Conservation (phyloP, 92 coral and sea anemone genomes). For the Zoanthus solanderi region DNA sequence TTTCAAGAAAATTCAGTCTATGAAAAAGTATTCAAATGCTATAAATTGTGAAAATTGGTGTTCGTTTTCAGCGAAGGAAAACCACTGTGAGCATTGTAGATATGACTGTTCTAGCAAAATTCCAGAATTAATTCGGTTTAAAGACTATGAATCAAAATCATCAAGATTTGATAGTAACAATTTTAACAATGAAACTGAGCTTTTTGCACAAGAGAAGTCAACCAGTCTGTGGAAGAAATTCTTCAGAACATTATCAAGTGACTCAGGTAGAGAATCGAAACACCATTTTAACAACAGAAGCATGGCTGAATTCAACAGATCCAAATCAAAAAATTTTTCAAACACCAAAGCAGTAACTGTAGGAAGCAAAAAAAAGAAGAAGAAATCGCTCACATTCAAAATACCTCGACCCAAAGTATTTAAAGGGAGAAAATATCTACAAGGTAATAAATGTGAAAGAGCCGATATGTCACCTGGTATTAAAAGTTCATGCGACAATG, state of each 20-base stretch:
- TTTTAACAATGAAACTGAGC: background rate
- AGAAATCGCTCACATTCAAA: constrained; percentile 24
- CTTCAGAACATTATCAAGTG: constrained; percentile 32
- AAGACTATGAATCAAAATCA: constrained; percentile 26
- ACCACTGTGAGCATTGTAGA: background rate
- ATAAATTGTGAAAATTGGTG: background rate
- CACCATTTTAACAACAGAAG: background rate
- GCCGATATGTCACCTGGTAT: background rate
- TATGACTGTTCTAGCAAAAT: background rate
- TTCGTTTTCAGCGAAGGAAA: background rate
- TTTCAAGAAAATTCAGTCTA: background rate
- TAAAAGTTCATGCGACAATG: background rate
- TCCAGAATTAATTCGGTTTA: background rate
- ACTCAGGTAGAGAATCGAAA: background rate
- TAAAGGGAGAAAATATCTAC: background rate
- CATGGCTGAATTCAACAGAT: background rate
- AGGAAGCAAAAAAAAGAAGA: background rate
- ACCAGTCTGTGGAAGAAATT: background rate
- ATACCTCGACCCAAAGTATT: constrained; percentile 19
- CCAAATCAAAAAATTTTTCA: background rate
- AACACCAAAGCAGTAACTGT: background rate
- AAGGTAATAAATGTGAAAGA: background rate
- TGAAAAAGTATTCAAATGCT: background rate
- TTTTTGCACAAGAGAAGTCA: constrained; percentile 1
- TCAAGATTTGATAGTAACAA: too few relatives aligned